Percentiles rank a stretch among this genome's conserved stretches.
Conservation (phyloP, 2,888 invertebrate genomes). For the Hesperia comma region DNA sequence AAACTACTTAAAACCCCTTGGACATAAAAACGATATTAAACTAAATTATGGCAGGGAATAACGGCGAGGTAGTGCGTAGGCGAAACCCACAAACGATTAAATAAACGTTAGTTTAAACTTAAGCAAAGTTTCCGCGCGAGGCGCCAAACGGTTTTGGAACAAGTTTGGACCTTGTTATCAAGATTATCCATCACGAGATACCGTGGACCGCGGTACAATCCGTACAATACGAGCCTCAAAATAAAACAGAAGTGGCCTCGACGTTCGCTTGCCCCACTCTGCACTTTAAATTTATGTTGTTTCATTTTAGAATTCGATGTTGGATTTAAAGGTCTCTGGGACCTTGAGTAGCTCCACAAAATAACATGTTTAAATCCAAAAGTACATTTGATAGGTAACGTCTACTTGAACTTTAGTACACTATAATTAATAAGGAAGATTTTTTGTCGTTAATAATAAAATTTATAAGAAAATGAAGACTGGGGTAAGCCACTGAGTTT, state of each 20-base stretch:
- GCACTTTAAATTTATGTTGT: neutral
- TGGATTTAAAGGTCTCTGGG: neutral
- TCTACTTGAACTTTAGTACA: too few relatives aligned
- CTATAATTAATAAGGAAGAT: too few relatives aligned
- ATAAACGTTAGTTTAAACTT: neutral
- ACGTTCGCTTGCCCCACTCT: neutral
- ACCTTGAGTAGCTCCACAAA: neutral
- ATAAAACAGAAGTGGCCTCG: slow-evolving; percentile 1
- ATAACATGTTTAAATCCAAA: too few relatives aligned
- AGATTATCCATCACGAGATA: neutral
- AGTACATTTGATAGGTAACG: too few relatives aligned
- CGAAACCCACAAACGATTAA: too few relatives aligned
- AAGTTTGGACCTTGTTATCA: neutral
- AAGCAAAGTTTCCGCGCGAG: neutral
- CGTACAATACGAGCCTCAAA: neutral
- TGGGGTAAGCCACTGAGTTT: too few relatives aligned
- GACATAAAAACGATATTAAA: too few relatives aligned
- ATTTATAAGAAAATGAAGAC: too few relatives aligned
- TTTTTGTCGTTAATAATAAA: too few relatives aligned
- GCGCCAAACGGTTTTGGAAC: neutral
- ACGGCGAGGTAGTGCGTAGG: too few relatives aligned
- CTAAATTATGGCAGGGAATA: too few relatives aligned
- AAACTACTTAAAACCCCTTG: too few relatives aligned
- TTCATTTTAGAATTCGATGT: slow-evolving; percentile 3
- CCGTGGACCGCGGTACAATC: neutral